Base-by-base conservation (phyloP, 1,140 invertebrate genomes). In the Hycleus phaleratus region DNA sequence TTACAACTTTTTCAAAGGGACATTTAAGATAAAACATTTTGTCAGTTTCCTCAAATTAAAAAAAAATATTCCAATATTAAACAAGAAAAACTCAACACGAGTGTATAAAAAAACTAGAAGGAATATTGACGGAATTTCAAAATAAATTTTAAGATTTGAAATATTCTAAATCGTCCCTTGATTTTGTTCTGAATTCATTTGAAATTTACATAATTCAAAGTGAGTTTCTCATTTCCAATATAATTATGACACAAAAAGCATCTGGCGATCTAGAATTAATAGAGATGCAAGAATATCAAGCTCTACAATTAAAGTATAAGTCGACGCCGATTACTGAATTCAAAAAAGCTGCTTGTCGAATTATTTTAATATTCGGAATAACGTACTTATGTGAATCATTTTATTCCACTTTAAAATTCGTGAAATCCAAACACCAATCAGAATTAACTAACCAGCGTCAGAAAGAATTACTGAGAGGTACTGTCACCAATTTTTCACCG, bases 191-290 rank as follows among this genome's bases (percentile, higher is more conserved):
- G n/a, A n/a, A n/a, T n/a, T n/a, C n/a, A n/a, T n/a, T n/a, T n/a
- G n/a, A n/a, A n/a, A n/a, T n/a, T n/a, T n/a, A n/a, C n/a, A n/a
- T n/a, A 12, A 12, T 12, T 12, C 12, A 12, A 12, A 12, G 12
- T 12, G 12, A 1, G 12, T 12, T 12, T 12, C 12, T 12, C 12
- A 12, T 12, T 53, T 50, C 12, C 26, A 50, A 24, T 38, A 26
- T 43, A 44, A 44, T 53, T 44, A 43, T 45, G 42, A 49, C 52
- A 32, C 38, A 63, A 61, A 58, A 57, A 61, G 52, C 47, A 56
- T 60, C 52, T 60, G 52, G 51, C 60, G 48, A 61, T 46, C 45
- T 61, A 61, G 54, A 61, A 61, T 61, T 62, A 59, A 62, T 56
- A 38, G 49, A 50, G 7, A 50, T 39, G 49, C 49, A 39, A 38